phyloP scores from a whole-genome alignment of 2,888 invertebrate species.

The Leptinotarsa rubiginosa region DNA sequence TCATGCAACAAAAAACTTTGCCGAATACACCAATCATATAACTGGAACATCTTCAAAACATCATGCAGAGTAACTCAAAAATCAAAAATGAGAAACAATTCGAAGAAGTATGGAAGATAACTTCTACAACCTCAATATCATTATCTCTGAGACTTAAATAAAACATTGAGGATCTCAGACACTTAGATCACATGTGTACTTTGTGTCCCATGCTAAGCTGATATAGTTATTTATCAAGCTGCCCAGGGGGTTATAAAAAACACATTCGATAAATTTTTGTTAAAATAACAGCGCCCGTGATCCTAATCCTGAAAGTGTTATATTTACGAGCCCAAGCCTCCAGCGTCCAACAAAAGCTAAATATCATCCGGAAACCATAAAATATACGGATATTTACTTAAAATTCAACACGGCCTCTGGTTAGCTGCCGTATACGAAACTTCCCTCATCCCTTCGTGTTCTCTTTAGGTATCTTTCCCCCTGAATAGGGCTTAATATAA shows the following conservation, averaged over 20 bases:
- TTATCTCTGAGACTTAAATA: not conserved
- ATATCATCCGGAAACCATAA: conserved; percentile 53
- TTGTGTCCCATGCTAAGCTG: not conserved
- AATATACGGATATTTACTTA: conserved; percentile 48
- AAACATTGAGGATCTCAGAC: not conserved
- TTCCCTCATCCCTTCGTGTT: conserved; percentile 32
- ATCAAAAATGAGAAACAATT: too few species aligned
- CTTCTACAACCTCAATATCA: too few species aligned
- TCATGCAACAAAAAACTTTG: too few species aligned
- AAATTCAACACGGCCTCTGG: conserved; percentile 46
- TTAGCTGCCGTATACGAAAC: conserved; percentile 29
- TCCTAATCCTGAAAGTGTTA: conserved; percentile 51
- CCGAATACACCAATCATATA: too few species aligned
- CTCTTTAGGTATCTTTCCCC: conserved; percentile 35
- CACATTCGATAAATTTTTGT: conserved; percentile 20
- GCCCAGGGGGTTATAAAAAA: conserved; percentile 12
- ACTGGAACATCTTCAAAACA: too few species aligned
- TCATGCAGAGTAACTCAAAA: too few species aligned
- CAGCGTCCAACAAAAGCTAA: conserved; percentile 44
- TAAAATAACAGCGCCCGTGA: conserved; percentile 36
- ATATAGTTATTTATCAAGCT: conserved; percentile 19
- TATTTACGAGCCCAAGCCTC: conserved; percentile 49
- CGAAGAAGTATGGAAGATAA: too few species aligned
- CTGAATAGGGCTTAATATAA: conserved; percentile 37
- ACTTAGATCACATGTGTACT: not conserved